Evolutionary conservation across 2,113 vertebrate genomes (phyloP).

Genomic region (Rhodinocichla rosea): DNA sequence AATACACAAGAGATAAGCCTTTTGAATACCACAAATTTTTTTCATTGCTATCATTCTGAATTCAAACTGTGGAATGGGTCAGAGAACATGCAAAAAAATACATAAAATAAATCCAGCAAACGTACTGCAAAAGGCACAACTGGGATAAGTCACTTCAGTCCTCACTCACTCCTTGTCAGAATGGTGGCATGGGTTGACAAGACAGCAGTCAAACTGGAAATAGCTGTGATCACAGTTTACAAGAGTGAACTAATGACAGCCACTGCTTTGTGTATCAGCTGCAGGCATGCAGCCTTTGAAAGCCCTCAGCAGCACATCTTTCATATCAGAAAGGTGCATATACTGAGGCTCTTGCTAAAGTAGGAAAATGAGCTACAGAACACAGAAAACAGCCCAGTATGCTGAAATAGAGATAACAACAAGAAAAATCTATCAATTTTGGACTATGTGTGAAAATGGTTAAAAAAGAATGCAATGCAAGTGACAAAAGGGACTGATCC

Average conservation of each 20-base stretch:
- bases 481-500: background rate
- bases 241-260: background rate
- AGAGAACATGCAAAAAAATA: background rate
- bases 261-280: background rate
- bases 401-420: background rate
- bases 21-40: constrained; percentile 51
- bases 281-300: background rate
- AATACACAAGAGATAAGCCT: constrained; percentile 38
- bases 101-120: background rate
- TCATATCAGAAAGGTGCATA: background rate
- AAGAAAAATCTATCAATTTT: background rate
- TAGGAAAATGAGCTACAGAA: background rate
- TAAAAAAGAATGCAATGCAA: background rate
- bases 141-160: background rate
- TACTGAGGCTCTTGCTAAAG: background rate
- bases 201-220: background rate
- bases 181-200: background rate
- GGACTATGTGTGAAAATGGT: background rate
- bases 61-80: background rate
- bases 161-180: background rate
- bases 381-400: background rate
- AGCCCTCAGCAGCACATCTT: background rate
- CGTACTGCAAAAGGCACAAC: background rate
- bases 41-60: constrained; percentile 57
- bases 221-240: background rate